These are phyloP conservation scores for Oxystoma pomonae DNA, from an alignment of 2,888 invertebrate genomes.

Conservation along the genomic window DNA sequence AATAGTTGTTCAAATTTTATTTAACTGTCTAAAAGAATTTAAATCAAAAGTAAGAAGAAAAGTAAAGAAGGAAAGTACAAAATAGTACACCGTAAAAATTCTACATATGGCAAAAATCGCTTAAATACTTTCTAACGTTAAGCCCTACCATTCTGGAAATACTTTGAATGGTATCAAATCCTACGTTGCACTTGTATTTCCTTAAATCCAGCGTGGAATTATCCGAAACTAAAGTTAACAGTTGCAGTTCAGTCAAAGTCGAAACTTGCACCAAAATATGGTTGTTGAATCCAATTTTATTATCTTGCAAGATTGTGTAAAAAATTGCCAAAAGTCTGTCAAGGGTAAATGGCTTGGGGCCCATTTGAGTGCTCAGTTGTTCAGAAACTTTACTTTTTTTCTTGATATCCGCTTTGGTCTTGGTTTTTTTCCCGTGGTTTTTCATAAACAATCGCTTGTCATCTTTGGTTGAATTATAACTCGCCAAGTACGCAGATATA, in stretches of 20 bases:
- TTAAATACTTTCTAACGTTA: conserved; percentile 71
- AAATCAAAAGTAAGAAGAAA: too few relatives aligned
- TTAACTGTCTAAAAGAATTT: too few relatives aligned
- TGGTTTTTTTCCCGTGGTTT: conserved; percentile 68
- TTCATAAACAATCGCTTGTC: conserved; percentile 86
- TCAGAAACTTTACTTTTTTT: conserved; percentile 57
- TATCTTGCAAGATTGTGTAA: conserved; percentile 68
- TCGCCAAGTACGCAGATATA: conserved; percentile 88
- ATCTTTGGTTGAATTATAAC: conserved; percentile 85
- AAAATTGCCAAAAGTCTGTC: conserved; percentile 39
- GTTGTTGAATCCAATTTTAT: conserved; percentile 80
- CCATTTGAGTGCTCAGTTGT: conserved; percentile 64
- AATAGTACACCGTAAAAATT: too few relatives aligned
- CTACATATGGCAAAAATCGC: conserved; percentile 57
- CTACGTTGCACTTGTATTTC: conserved; percentile 83
- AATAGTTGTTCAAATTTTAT: too few relatives aligned
- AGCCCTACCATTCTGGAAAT: conserved; percentile 75
- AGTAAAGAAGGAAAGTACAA: too few relatives aligned
- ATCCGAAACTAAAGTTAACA: conserved; percentile 67
- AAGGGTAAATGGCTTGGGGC: conserved; percentile 62
- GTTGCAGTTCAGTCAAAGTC: conserved; percentile 77
- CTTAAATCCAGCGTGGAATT: conserved; percentile 73
- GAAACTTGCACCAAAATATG: conserved; percentile 84
- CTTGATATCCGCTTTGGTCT: conserved; percentile 57
- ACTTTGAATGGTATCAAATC: conserved; percentile 73